phyloP scores from a whole-genome alignment of 2,888 invertebrate species.

The Machimus atricapillus region DNA sequence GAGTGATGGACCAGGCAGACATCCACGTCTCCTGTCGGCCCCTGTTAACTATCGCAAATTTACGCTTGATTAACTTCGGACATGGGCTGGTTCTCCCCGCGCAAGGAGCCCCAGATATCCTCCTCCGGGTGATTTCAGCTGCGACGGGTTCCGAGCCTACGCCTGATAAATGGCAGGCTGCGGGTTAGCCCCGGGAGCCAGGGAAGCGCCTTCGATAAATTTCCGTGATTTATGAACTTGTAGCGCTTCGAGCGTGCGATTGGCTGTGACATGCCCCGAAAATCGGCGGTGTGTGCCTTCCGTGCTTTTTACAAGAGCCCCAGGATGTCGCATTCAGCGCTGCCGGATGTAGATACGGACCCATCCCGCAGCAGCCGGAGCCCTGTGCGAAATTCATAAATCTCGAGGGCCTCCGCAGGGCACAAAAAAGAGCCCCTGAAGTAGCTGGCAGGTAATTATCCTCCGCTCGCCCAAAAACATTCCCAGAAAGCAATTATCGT shows the following conservation, averaged over 20 bases:
- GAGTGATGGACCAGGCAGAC: conserved; percentile 24
- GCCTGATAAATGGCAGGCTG: conserved; percentile 20
- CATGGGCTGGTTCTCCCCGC: conserved; percentile 1
- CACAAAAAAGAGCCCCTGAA: conserved; percentile 15
- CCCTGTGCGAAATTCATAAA: conserved; percentile 26
- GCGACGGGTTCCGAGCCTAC: neutral
- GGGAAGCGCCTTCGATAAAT: neutral
- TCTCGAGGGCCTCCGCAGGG: neutral
- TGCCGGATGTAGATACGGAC: conserved; percentile 24
- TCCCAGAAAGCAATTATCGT: conserved; percentile 35
- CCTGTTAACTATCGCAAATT: conserved; percentile 36
- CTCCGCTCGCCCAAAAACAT: conserved; percentile 23
- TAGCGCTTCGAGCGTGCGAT: conserved; percentile 9
- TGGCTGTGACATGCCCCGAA: conserved; percentile 1
- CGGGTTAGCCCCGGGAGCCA: neutral
- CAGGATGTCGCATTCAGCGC: conserved; percentile 27
- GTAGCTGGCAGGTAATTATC: conserved; percentile 29
- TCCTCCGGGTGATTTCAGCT: neutral
- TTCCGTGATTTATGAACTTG: conserved; percentile 39
- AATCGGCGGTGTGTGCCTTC: neutral
- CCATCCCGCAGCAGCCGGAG: conserved; percentile 22
- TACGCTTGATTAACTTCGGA: conserved; percentile 39
- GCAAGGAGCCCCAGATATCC: neutral
- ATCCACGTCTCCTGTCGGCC: conserved; percentile 21
- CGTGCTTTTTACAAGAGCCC: neutral